phyloP scores from a whole-genome alignment of 2,113 vertebrate species.

The Hystrix brachyura region DNA sequence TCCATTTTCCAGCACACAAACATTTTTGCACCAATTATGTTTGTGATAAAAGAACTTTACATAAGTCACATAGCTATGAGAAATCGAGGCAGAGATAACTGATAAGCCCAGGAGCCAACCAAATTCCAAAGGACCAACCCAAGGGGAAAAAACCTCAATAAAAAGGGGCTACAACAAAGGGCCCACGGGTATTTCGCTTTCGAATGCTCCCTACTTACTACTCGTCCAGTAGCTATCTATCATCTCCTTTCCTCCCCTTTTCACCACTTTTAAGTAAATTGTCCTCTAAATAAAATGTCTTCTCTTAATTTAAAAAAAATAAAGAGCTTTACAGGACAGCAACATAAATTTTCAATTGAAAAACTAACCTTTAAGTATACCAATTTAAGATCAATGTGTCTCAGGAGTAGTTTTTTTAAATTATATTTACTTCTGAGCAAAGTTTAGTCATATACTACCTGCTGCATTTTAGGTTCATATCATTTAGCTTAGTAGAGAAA shows the following conservation, averaged over 20 bases:
- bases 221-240: too few relatives aligned
- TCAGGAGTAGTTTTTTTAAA: neutral
- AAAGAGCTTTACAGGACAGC: slow-evolving; percentile 7
- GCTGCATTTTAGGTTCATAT: slow-evolving; percentile 32
- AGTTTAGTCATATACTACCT: neutral
- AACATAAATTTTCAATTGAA: slow-evolving; percentile 47
- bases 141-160: too few relatives aligned
- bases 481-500: slow-evolving; percentile 49
- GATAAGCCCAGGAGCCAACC: too few relatives aligned
- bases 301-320: neutral
- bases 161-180: too few relatives aligned
- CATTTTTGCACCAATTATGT: neutral
- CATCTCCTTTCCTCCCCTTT: too few relatives aligned
- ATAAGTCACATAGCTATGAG: slow-evolving; percentile 1
- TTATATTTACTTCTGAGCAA: slow-evolving; percentile 7
- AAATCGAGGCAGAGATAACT: neutral
- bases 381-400: neutral
- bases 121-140: too few relatives aligned
- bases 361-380: slow-evolving; percentile 8
- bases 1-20: slow-evolving; percentile 30
- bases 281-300: too few relatives aligned
- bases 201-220: too few relatives aligned
- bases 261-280: too few relatives aligned
- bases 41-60: slow-evolving; percentile 18
- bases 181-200: too few relatives aligned